These are phyloP conservation scores for Augochlorella aurata DNA, from an alignment of 2,888 invertebrate species.

Conservation along the genomic window DNA sequence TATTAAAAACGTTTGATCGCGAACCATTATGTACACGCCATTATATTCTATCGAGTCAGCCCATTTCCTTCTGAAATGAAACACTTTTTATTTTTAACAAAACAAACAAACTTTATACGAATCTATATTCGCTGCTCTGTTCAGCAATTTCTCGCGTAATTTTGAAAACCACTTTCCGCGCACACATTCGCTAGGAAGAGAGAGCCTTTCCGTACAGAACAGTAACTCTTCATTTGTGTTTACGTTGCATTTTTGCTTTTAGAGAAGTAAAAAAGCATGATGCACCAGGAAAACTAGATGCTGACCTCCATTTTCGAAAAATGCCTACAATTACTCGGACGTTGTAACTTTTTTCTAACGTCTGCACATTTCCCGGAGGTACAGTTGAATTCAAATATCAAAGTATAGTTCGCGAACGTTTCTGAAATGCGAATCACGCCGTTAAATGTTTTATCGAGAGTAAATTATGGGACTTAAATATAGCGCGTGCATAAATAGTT, in stretches of 20 bases:
- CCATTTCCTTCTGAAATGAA: too few species aligned
- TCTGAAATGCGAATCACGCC: too few species aligned
- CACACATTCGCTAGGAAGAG: neutral
- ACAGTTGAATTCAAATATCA: too few species aligned
- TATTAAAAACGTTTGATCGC: too few species aligned
- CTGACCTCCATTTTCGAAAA: neutral
- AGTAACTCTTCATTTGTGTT: neutral
- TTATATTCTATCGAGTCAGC: too few species aligned
- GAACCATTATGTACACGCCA: too few species aligned
- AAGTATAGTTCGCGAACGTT: too few species aligned
- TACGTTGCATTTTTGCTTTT: slow-evolving; percentile 1
- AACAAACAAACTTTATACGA: neutral
- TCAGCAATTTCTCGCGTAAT: neutral
- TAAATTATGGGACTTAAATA: too few species aligned
- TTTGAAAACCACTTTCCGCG: neutral
- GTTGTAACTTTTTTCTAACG: neutral
- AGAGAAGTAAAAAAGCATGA: neutral
- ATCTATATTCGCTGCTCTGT: neutral
- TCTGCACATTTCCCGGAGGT: neutral
- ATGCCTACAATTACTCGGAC: neutral
- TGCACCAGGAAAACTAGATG: neutral
- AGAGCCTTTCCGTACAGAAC: neutral
- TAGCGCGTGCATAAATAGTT: too few species aligned
- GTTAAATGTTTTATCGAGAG: too few species aligned
- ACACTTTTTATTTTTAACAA: neutral